phyloP scores from a whole-genome alignment of 2,797 vertebrate genomes.

The Scomberomorus guttatus region DNA sequence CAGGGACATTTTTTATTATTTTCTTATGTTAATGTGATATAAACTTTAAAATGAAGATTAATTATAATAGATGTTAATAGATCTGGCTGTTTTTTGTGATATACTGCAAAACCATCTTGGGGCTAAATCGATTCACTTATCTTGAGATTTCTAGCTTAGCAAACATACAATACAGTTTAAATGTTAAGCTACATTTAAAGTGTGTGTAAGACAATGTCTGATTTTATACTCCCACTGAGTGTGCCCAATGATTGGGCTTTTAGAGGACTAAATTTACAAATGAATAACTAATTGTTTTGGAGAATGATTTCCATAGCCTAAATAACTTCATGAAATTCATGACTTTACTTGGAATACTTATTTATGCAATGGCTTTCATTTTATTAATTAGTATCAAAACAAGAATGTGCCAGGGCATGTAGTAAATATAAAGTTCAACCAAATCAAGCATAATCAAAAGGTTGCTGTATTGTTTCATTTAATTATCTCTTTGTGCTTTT shows the following conservation, averaged over 20 bases:
- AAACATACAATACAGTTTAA: background rate
- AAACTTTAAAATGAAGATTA: background rate
- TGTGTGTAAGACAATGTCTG: background rate
- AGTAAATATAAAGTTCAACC: constrained; percentile 1
- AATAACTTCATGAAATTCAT: background rate
- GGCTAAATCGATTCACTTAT: background rate
- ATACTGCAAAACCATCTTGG: too few species aligned
- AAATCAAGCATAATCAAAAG: background rate
- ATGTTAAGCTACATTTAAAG: background rate
- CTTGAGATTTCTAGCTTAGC: background rate
- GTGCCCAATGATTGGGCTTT: background rate
- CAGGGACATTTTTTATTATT: background rate
- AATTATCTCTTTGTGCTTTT: background rate
- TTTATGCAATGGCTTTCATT: constrained; percentile 2
- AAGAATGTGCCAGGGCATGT: background rate
- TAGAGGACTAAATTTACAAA: background rate
- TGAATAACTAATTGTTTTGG: background rate
- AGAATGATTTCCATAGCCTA: background rate
- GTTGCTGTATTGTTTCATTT: background rate
- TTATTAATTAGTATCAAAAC: background rate
- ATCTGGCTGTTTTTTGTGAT: background rate
- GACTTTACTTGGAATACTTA: background rate
- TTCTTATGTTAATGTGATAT: background rate
- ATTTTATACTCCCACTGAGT: background rate
- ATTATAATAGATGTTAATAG: background rate